Evolutionary conservation across 2,113 vertebrate species (phyloP).

Genomic region (Phoxinus phoxinus): DNA sequence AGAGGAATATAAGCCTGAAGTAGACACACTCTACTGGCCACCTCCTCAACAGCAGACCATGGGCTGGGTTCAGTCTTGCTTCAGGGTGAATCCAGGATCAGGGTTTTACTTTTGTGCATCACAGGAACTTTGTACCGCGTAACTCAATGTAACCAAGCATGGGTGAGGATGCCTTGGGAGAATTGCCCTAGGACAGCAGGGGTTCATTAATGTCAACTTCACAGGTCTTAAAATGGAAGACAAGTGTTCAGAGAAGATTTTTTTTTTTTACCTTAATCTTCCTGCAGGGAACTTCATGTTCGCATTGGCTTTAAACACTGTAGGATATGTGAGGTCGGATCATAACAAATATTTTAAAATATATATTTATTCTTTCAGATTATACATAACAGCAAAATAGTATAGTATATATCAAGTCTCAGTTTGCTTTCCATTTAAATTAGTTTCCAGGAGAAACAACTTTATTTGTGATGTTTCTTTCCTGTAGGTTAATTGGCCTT

Average conservation of each 20-base stretch:
- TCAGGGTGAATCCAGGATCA: conserved; percentile 4
- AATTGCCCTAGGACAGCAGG: neutral
- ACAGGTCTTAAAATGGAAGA: neutral
- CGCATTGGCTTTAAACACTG: neutral
- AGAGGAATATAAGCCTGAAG: neutral
- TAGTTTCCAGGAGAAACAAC: neutral
- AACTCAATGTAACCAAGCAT: neutral
- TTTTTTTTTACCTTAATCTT: neutral
- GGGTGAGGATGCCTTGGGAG: neutral
- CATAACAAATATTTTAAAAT: neutral
- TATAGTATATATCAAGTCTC: too few relatives aligned
- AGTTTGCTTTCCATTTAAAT: too few relatives aligned
- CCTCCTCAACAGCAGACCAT: neutral
- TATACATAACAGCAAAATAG: too few relatives aligned
- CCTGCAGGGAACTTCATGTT: neutral
- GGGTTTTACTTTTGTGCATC: neutral
- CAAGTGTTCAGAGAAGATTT: neutral
- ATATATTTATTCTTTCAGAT: too few relatives aligned
- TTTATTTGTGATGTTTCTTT: neutral
- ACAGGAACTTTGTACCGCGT: neutral
- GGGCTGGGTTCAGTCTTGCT: neutral
- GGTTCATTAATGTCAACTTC: neutral
- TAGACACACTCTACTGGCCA: neutral
- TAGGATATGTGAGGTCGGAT: neutral
- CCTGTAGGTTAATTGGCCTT: neutral